phyloP scores from a whole-genome alignment of 2,797 vertebrate species.

The Hypotaenidia philippensis region DNA sequence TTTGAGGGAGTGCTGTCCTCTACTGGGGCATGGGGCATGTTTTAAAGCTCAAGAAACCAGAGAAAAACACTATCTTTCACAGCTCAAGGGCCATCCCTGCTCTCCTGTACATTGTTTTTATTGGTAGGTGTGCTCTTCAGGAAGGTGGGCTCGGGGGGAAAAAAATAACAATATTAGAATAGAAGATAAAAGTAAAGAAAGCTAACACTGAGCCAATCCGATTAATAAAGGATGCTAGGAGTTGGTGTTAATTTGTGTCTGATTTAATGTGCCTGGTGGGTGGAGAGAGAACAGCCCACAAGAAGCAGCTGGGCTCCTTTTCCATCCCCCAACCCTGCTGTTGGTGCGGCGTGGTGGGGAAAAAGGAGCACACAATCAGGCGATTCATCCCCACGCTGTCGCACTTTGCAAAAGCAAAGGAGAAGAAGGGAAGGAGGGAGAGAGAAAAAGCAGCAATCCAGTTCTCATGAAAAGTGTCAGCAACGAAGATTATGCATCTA shows the following conservation, averaged over 20 bases:
- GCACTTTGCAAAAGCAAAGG: constrained; percentile 2
- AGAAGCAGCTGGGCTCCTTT: constrained; percentile 73
- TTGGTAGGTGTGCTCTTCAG: constrained; percentile 3
- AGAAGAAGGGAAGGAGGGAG: neutral
- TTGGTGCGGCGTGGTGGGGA: constrained; percentile 28
- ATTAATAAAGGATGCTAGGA: constrained; percentile 61
- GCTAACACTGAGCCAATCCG: constrained; percentile 6
- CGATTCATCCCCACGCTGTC: constrained; percentile 52
- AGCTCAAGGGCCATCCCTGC: neutral
- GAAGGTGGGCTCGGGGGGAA: neutral
- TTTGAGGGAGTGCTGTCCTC: neutral
- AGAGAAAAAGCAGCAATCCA: neutral
- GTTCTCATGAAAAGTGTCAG: neutral
- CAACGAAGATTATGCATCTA: neutral
- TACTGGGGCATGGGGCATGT: neutral
- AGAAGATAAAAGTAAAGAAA: constrained; percentile 42
- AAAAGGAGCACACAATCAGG: constrained; percentile 58
- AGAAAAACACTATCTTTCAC: neutral
- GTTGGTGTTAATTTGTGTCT: constrained; percentile 70
- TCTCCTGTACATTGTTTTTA: neutral
- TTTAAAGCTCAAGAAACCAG: neutral
- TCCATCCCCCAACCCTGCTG: constrained; percentile 76
- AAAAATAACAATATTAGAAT: constrained; percentile 18
- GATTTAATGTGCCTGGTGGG: constrained; percentile 75
- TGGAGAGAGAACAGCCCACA: constrained; percentile 74